Evolutionary conservation across 2,888 invertebrate genomes (phyloP).

Genomic region (Crocallis elinguaria): DNA sequence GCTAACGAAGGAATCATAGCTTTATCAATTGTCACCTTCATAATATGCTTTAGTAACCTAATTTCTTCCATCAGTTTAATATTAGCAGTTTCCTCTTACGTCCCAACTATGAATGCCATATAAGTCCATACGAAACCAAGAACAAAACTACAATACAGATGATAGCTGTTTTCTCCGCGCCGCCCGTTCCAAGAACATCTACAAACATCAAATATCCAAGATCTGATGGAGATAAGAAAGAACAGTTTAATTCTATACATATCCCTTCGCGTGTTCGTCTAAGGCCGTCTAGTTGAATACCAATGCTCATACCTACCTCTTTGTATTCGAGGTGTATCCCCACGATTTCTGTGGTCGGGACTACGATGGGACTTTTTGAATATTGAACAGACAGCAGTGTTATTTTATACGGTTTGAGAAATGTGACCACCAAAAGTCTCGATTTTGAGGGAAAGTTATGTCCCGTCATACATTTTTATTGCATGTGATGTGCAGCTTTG

Average conservation of each 20-base stretch:
- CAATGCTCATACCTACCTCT: slow-evolving; percentile 56
- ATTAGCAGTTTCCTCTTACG: neutral
- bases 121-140: neutral
- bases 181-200: slow-evolving; percentile 27
- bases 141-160: neutral
- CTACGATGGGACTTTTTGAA: slow-evolving; percentile 70
- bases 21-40: slow-evolving; percentile 1
- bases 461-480: slow-evolving; percentile 39
- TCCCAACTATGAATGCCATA: neutral
- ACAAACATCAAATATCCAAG: slow-evolving; percentile 42
- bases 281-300: slow-evolving; percentile 67
- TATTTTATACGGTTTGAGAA: slow-evolving; percentile 46
- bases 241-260: slow-evolving; percentile 61
- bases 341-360: slow-evolving; percentile 79
- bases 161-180: neutral
- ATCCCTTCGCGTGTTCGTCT: slow-evolving; percentile 66
- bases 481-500: slow-evolving; percentile 40
- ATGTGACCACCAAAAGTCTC: slow-evolving; percentile 49
- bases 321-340: slow-evolving; percentile 71
- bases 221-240: slow-evolving; percentile 54
- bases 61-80: too few species aligned
- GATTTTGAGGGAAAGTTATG: slow-evolving; percentile 67
- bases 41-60: neutral
- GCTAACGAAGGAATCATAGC: slow-evolving; percentile 4
- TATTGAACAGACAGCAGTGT: slow-evolving; percentile 66